Base-by-base conservation (phyloP, 2,797 vertebrate species). In the Echeneis naucrates region DNA sequence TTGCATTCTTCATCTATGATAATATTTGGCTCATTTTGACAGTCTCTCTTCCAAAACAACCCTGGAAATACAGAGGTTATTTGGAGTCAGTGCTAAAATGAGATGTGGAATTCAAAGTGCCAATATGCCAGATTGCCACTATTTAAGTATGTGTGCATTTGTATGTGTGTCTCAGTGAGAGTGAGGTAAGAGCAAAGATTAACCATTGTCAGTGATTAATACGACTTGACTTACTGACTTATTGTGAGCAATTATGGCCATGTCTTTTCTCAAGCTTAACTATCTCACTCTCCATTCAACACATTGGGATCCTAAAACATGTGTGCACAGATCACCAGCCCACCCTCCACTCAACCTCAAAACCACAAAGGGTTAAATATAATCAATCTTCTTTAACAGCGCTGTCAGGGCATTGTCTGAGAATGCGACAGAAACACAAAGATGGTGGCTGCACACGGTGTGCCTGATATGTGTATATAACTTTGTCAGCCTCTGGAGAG, bases 301-400 rank as follows among this genome's bases (percentile, higher is more conserved):
- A 86, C 79, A 86, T 77, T 85, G 84, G 85, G 89, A 88, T 89
- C 84, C 66, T 73, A 72, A 84, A 92, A 91, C 91, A 92, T 90
- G 87, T 93, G 92, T 50, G 72, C 84, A 81, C 78, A 68, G 81
- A 89, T 84, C 71, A 74, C 85, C 84, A 89, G 81, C 89, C 90
- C 85, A 89, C 92, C 85, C 88, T 90, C 88, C 77, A 37, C 78
- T 90, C 88, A 91, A 92, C 92, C 93, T 91, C 85, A 83, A 92
- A 93, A 93, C 93, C 92, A 92, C 94, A 85, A 88, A 89, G 92
- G 92, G 93, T 93, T 93, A 94, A 94, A 92, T 90, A 90, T 92
- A 91, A 94, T 94, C 90, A 92, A 93, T 93, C 93, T 93, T 93
- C 89, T 91, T 91, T 92, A 93, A 92, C 90, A 89, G 87, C 86